Base-by-base conservation (phyloP, 2,888 invertebrate species). In the Liodrosophila aerea region DNA sequence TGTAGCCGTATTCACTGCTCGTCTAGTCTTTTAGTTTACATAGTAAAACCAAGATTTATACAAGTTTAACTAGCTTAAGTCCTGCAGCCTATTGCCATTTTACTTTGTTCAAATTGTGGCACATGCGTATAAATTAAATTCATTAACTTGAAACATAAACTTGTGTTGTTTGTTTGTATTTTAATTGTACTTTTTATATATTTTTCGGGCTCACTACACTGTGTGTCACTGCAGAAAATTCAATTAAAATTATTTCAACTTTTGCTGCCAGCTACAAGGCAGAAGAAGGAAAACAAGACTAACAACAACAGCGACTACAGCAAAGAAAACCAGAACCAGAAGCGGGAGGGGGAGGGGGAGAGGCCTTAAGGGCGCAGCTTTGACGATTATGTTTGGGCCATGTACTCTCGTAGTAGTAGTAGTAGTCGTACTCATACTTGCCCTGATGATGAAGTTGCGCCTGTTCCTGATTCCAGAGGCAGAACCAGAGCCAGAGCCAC, bases 171-270 rank as follows among this genome's bases (percentile, higher is more conserved):
- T 53, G 11, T 33, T 43, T 44, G 41, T 36, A n/a, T 41, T 60
- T 53, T 22, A 22, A 22, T 22, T 22, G 22, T 22, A 22, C 3
- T 22, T 12, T 46, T 64, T 58, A 30, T 56, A 39, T 44, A 54
- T 58, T 44, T 53, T 47, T n/a, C n/a, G n/a, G n/a, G n/a, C n/a
- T n/a, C n/a, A 37, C 46, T 22, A 50, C 31, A 53, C 47, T 69
- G 54, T 63, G 61, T 76, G 76, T 70, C 65, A 72, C 75, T 69
- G 77, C 71, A 86, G 85, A 86, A 86, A 22, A 86, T 86, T 81
- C 86, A 87, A 87, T 86, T 86, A 87, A 87, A 85, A 80, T 80
- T 82, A 73, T 82, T 83, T 83, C 77, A 80, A 75, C 76, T 80
- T 75, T 69, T 73, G 69, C 64, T 83, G 81, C 74, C 67, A 72